phyloP scores from a whole-genome alignment of 2,113 vertebrate species.

The Pardalotus punctatus region DNA sequence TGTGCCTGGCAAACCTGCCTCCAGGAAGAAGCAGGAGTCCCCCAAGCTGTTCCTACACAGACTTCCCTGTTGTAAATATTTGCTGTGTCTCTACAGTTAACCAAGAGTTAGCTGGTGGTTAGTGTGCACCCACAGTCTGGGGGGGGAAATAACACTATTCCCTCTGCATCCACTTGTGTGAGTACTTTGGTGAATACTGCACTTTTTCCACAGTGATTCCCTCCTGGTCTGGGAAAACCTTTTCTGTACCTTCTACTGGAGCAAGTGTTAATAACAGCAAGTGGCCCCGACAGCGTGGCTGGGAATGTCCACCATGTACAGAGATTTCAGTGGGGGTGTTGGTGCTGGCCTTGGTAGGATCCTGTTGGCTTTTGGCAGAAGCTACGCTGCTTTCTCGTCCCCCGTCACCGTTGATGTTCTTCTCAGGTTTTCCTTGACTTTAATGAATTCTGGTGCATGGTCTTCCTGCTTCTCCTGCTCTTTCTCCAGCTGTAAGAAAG shows the following conservation, averaged over 20 bases:
- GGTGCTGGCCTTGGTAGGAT: neutral
- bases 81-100: neutral
- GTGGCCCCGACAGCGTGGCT: neutral
- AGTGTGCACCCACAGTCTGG: neutral
- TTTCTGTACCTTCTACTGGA: conserved; percentile 17
- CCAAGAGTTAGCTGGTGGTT: conserved; percentile 23
- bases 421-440: conserved; percentile 92
- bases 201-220: neutral
- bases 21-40: neutral
- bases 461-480: conserved; percentile 80
- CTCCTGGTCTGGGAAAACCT: conserved; percentile 1
- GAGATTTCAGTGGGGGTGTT: conserved; percentile 15
- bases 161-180: neutral
- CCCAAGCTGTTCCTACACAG: neutral
- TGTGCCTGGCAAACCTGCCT: neutral
- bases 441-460: conserved; percentile 91
- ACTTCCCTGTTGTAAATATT: neutral
- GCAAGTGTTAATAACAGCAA: conserved; percentile 37
- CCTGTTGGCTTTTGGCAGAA: neutral
- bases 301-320: conserved; percentile 41
- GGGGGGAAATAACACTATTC: neutral
- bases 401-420: conserved; percentile 75
- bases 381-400: conserved; percentile 81
- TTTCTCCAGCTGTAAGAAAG: conserved; percentile 81
- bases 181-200: neutral